Percentiles rank a stretch among this genome's conserved stretches.
phyloP scores from a whole-genome alignment of 2,888 invertebrate genomes.

The Agrotis puta region DNA sequence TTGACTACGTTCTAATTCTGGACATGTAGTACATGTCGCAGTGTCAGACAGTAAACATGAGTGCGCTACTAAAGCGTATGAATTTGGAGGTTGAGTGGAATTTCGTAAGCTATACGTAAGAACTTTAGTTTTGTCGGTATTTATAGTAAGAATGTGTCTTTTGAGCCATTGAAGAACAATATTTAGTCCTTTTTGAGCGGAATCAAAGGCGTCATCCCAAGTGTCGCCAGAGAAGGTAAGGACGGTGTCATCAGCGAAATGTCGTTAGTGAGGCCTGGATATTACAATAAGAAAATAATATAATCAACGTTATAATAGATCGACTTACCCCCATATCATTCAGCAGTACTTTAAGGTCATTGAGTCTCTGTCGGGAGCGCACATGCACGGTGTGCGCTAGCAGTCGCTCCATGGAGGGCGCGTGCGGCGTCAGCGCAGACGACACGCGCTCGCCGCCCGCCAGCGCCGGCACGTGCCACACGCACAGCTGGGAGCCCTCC shows the following conservation, averaged over 20 bases:
- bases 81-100: not conserved
- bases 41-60: not conserved
- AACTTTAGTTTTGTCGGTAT: conserved; percentile 1
- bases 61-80: not conserved
- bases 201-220: not conserved
- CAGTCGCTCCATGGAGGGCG: conserved; percentile 98
- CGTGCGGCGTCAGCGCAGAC: conserved; percentile 96
- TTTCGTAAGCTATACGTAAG: not conserved
- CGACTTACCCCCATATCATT: conserved; percentile 91
- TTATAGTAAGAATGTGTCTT: not conserved
- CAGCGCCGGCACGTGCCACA: conserved; percentile 92
- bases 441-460: conserved; percentile 88
- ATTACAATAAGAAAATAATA: too few species aligned
- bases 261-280: too few species aligned
- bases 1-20: not conserved
- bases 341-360: conserved; percentile 95
- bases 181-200: conserved; percentile 1
- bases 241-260: not conserved
- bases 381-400: conserved; percentile 98
- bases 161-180: conserved; percentile 1
- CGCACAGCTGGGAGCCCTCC: conserved; percentile 90
- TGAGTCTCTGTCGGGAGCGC: conserved; percentile 95
- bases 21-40: not conserved
- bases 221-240: not conserved
- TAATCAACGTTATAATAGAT: too few species aligned